phyloP scores from a whole-genome alignment of 2,888 invertebrate genomes.

The Nephrotoma flavescens region DNA sequence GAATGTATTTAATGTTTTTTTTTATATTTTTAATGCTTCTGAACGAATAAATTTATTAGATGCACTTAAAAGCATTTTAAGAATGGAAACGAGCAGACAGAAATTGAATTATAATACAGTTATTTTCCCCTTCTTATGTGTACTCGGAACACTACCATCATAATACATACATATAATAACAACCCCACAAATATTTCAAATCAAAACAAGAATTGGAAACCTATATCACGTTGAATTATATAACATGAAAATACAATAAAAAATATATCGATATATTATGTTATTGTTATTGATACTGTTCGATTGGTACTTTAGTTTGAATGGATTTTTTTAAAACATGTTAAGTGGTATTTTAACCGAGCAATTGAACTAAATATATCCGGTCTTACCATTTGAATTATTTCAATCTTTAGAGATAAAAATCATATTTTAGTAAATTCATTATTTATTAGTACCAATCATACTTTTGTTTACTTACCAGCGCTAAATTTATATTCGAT shows the following conservation, averaged over 20 bases:
- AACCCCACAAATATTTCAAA: neutral
- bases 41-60: neutral
- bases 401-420: no score
- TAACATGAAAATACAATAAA: neutral
- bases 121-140: neutral
- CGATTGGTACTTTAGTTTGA: neutral
- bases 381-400: no score
- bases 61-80: neutral
- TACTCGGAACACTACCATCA: neutral
- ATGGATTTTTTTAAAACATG: no score
- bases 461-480: no score
- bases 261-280: neutral
- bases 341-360: no score
- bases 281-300: neutral
- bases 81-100: neutral
- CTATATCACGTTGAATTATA: neutral
- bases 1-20: neutral
- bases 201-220: neutral
- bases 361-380: no score
- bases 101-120: neutral
- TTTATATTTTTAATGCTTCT: neutral
- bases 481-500: no score
- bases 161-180: neutral
- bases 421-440: no score
- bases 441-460: no score